Base-by-base conservation (phyloP, 2,113 vertebrate genomes). In the Apaloderma vittatum region DNA sequence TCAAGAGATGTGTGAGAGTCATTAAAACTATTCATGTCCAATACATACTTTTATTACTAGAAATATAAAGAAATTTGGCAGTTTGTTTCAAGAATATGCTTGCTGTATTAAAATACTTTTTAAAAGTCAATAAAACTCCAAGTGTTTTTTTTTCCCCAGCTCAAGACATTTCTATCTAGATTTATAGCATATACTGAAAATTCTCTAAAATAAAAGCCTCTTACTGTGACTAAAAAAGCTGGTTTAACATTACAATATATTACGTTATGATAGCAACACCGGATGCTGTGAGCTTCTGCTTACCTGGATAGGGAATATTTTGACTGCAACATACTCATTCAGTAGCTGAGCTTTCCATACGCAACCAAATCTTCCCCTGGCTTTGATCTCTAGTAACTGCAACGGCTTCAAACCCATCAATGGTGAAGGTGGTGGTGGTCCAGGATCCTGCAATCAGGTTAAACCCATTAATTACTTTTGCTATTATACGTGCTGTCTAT, bases 221-320 rank as follows among this genome's bases (percentile, higher is more conserved):
- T 19, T 18, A 3, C 0, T 26, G 29, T 8, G 70, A 12, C 52
- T 34, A 21, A 43, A 57, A 49, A n/a, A 92, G 46, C 7, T n/a
- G 40, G 11, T 46, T 84, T 19, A 32, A 37, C 11, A 32, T 5
- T 19, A n/a, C 1, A 4, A 20, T 37, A 21, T 22, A 37, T 36
- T 72, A 63, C 40, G 40, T 40, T 40, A 40, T 12, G 40, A 40
- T 40, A 30, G 62, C 9, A 55, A 12, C 36, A 40, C 27, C 55
- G 18, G 32, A 43, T 2, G 19, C 20, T 5, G 1, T 8, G 34
- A 46, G 51, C 52, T 12, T 71, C 43, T 70, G 84, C 96, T 90
- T 97, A 99, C 99, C 99, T 99, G 99, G 73, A 99, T 98, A 16
- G 99, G 99, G 98, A 99, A 99, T 98, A 99, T 99, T 98, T 99